Conservation (phyloP, 2,888 invertebrate species). For the Coelinius sp. region DNA sequence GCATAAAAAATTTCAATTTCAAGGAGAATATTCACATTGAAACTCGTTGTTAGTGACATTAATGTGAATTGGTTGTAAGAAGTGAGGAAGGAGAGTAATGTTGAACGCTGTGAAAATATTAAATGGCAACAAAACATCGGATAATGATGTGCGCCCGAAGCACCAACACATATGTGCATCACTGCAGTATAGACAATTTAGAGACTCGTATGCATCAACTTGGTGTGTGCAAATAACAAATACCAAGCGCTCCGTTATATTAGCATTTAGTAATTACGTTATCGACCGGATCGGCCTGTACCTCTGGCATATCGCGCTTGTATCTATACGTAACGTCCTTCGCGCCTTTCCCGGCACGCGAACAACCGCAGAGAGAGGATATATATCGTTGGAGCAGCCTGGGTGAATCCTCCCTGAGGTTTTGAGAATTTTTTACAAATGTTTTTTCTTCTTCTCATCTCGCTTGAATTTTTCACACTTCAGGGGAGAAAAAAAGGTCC, state of each 20-base stretch:
- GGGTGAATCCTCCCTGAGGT: slow-evolving; percentile 2
- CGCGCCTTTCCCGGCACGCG: slow-evolving; percentile 54
- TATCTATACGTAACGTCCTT: slow-evolving; percentile 64
- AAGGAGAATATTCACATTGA: not conserved
- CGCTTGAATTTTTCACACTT: not conserved
- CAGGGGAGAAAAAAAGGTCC: not conserved
- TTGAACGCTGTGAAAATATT: not conserved
- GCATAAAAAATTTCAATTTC: not conserved
- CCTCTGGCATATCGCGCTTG: slow-evolving; percentile 61
- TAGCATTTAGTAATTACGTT: slow-evolving; percentile 67
- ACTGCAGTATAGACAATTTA: not conserved
- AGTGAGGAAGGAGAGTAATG: not conserved
- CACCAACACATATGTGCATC: not conserved
- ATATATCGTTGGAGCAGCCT: not conserved
- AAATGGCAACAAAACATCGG: not conserved
- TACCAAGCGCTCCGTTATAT: slow-evolving; percentile 56
- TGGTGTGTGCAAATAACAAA: slow-evolving; percentile 53
- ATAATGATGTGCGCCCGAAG: not conserved
- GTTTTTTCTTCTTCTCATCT: not conserved
- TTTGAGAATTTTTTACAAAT: slow-evolving; percentile 6
- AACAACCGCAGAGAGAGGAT: slow-evolving; percentile 8
- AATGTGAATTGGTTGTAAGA: not conserved
- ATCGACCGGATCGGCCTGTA: slow-evolving; percentile 64
- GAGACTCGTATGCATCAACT: not conserved
- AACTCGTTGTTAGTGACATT: not conserved